Evolutionary conservation across 2,113 vertebrate genomes (phyloP).

Genomic region (Micronycteris hirsuta): DNA sequence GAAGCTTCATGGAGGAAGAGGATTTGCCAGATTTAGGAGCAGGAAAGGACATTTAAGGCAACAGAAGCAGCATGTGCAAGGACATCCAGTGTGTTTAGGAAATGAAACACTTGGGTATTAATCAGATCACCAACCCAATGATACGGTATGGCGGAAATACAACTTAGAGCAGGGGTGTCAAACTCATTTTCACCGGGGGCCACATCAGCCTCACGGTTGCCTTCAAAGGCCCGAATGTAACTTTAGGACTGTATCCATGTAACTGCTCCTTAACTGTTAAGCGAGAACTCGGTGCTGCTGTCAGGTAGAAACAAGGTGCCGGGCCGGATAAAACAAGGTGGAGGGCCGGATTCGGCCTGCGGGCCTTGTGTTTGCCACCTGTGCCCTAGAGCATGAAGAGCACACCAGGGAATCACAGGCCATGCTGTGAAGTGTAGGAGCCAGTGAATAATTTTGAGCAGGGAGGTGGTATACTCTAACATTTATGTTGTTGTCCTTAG

Average conservation of each 20-base stretch:
- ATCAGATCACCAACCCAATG: neutral
- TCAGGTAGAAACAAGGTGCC: too few species aligned
- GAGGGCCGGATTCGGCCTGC: too few species aligned
- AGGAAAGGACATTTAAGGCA: neutral
- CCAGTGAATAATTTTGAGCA: neutral
- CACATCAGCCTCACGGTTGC: too few species aligned
- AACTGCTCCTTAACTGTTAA: too few species aligned
- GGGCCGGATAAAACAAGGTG: too few species aligned
- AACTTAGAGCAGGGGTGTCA: neutral
- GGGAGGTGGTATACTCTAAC: neutral
- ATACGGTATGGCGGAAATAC: neutral
- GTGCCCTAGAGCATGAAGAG: neutral
- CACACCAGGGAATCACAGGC: neutral
- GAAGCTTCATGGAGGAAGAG: neutral
- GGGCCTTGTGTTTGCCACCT: too few species aligned
- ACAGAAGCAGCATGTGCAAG: neutral
- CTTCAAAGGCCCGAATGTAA: too few species aligned
- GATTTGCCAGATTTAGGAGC: neutral
- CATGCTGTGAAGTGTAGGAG: neutral
- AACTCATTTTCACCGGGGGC: too few species aligned
- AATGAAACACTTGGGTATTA: neutral
- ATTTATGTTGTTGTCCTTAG: neutral
- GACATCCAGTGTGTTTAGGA: neutral
- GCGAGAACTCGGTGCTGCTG: too few species aligned
- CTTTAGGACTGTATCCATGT: too few species aligned